Conservation (phyloP, 2,113 vertebrate species). For the Craseonycteris thonglongyai region DNA sequence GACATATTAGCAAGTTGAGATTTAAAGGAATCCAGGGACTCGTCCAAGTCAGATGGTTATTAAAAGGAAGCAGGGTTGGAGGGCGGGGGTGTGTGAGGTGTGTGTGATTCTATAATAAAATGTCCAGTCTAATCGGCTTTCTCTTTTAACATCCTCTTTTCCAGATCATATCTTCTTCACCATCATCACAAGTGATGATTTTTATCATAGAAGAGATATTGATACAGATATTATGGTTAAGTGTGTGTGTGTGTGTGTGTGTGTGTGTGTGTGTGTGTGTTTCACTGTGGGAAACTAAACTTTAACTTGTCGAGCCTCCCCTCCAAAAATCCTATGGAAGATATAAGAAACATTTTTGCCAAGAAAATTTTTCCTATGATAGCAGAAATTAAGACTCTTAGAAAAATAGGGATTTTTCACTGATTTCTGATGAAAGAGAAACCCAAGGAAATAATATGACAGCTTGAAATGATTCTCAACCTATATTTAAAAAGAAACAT, state of each 20-base stretch:
- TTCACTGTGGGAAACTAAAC: too few species aligned
- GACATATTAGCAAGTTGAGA: not conserved
- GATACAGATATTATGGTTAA: not conserved
- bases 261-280: too few species aligned
- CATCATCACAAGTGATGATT: not conserved
- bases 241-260: too few species aligned
- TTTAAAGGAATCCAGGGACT: not conserved
- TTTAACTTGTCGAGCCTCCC: too few species aligned
- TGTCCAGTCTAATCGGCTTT: not conserved
- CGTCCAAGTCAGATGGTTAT: not conserved
- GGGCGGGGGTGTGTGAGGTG: too few species aligned
- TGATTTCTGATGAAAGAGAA: conserved; percentile 20
- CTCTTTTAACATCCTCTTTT: not conserved
- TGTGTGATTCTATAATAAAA: not conserved
- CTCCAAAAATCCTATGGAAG: not conserved
- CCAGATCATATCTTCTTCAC: not conserved
- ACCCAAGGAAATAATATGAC: conserved; percentile 10
- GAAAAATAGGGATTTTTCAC: not conserved
- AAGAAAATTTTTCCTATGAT: not conserved
- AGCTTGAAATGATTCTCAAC: conserved; percentile 34
- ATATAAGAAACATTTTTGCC: not conserved
- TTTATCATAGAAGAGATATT: not conserved
- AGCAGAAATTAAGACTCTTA: not conserved
- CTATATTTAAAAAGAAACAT: not conserved
- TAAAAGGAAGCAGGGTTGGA: too few species aligned